phyloP scores from a whole-genome alignment of 2,888 invertebrate genomes.

The Drosophila parthenogenetica region DNA sequence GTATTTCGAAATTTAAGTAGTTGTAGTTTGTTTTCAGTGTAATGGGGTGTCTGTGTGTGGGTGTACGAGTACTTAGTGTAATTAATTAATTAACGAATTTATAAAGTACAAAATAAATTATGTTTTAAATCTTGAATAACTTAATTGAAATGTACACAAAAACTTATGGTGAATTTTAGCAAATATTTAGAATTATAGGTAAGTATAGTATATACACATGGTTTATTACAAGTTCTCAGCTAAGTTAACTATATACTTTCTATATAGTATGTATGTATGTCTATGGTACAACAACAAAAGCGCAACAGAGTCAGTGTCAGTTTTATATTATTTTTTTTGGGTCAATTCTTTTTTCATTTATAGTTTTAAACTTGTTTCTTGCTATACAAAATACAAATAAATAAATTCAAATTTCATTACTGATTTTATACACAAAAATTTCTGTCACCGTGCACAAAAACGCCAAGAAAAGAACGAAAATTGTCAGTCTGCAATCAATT shows the following conservation, averaged over 20 bases:
- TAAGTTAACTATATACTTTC: slow-evolving; percentile 42
- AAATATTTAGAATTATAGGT: slow-evolving; percentile 32
- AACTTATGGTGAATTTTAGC: slow-evolving; percentile 68
- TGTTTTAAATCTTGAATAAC: slow-evolving; percentile 62
- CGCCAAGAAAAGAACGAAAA: slow-evolving; percentile 40
- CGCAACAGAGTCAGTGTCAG: slow-evolving; percentile 78
- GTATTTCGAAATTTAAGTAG: slow-evolving; percentile 70
- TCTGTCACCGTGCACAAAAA: slow-evolving; percentile 71
- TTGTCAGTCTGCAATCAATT: slow-evolving; percentile 48
- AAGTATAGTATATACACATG: slow-evolving; percentile 43
- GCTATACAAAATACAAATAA: slow-evolving; percentile 51
- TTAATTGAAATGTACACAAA: slow-evolving; percentile 74
- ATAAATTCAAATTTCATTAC: slow-evolving; percentile 49
- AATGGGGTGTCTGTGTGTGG: slow-evolving; percentile 27
- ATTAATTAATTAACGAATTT: slow-evolving; percentile 57
- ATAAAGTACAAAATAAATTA: slow-evolving; percentile 76
- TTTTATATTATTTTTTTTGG: slow-evolving; percentile 10
- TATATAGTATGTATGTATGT: slow-evolving; percentile 44
- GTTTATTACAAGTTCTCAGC: slow-evolving; percentile 68
- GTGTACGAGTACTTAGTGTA: slow-evolving; percentile 42
- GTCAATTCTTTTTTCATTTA: slow-evolving; percentile 55
- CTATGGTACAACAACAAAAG: slow-evolving; percentile 78
- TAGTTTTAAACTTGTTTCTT: slow-evolving; percentile 18
- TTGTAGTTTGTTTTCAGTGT: slow-evolving; percentile 28
- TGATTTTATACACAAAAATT: slow-evolving; percentile 51